Evolutionary conservation across 2,888 invertebrate genomes (phyloP).

Genomic region (Glomeris marginata): DNA sequence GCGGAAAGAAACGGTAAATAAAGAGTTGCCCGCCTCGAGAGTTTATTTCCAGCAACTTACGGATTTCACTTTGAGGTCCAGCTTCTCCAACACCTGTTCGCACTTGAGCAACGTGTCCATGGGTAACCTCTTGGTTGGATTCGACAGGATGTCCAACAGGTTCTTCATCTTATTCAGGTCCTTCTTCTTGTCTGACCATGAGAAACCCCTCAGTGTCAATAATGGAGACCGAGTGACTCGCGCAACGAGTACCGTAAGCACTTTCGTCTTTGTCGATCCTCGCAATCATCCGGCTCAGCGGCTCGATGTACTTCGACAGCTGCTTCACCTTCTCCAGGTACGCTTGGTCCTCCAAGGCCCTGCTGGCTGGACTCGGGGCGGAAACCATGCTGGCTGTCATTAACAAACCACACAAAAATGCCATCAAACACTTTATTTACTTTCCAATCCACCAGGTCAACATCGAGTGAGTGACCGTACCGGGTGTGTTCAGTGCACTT

Average conservation of each 20-base stretch:
- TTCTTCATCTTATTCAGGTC: slow-evolving; percentile 82
- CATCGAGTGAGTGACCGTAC: slow-evolving; percentile 3
- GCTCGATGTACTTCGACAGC: slow-evolving; percentile 85
- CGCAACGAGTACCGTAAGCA: slow-evolving; percentile 14
- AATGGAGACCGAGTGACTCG: too few relatives aligned
- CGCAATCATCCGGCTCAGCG: slow-evolving; percentile 75
- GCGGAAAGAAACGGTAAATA: background rate
- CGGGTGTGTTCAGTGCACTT: slow-evolving; percentile 64
- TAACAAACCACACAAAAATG: background rate
- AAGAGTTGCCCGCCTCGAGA: background rate
- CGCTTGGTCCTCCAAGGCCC: slow-evolving; percentile 56
- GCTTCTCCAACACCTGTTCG: slow-evolving; percentile 78
- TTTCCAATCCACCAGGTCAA: too few relatives aligned
- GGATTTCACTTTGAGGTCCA: slow-evolving; percentile 41
- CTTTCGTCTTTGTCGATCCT: slow-evolving; percentile 30
- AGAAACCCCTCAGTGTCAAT: background rate
- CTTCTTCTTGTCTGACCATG: slow-evolving; percentile 12
- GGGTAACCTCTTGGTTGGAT: slow-evolving; percentile 74
- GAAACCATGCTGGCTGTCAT: slow-evolving; percentile 3
- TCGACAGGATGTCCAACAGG: slow-evolving; percentile 74
- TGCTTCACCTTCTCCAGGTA: slow-evolving; percentile 88
- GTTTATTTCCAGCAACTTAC: slow-evolving; percentile 1
- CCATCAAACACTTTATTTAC: background rate
- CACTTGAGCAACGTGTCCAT: slow-evolving; percentile 81
- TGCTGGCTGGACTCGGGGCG: slow-evolving; percentile 22